Conservation (phyloP, 2,888 invertebrate species). For the Listrodromus nycthemerus region DNA sequence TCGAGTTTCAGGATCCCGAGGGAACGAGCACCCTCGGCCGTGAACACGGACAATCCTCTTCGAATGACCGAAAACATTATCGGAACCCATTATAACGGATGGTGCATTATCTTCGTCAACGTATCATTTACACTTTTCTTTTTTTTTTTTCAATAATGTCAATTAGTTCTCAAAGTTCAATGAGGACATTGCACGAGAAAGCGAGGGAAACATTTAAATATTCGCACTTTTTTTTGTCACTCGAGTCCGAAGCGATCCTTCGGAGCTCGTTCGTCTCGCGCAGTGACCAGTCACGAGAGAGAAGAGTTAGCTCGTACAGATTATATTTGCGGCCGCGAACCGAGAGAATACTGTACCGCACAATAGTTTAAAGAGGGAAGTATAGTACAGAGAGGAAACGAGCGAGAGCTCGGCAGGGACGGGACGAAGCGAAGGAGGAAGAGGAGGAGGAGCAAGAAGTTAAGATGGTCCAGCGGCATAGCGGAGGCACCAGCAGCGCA, state of each 20-base stretch:
- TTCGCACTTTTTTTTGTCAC: neutral
- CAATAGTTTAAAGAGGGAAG: conserved; percentile 61
- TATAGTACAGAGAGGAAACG: conserved; percentile 67
- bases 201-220: too few relatives aligned
- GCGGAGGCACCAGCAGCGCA: conserved; percentile 47
- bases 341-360: conserved; percentile 64
- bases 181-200: too few relatives aligned
- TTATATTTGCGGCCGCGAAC: conserved; percentile 72
- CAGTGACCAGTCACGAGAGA: neutral
- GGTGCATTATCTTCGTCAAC: neutral
- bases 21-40: neutral
- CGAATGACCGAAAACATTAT: neutral
- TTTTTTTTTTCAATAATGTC: too few relatives aligned
- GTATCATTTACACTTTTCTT: too few relatives aligned
- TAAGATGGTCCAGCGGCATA: conserved; percentile 79
- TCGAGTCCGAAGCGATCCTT: neutral
- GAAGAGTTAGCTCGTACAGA: conserved; percentile 68
- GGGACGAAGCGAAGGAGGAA: conserved; percentile 65
- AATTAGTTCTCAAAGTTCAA: too few relatives aligned
- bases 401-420: conserved; percentile 53
- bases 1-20: conserved; percentile 32
- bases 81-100: conserved; percentile 14
- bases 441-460: conserved; percentile 72
- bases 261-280: conserved; percentile 29
- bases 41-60: neutral